These are phyloP conservation scores for Embidobia sp. DNA, from an alignment of 2,888 invertebrate species.

Conservation along the genomic window DNA sequence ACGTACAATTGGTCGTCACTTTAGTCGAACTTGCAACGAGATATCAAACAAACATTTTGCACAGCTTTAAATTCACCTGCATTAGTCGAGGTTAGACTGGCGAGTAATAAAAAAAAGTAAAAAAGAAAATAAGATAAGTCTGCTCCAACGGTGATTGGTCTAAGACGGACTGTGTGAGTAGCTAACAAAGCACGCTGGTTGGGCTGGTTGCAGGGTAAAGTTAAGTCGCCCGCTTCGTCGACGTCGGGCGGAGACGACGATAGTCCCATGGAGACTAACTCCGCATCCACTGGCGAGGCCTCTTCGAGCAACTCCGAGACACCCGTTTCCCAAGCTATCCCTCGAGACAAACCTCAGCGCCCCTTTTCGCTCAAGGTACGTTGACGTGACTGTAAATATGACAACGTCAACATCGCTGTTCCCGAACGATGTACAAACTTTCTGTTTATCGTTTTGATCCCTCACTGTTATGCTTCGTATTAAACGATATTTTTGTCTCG, in stretches of 20 bases:
- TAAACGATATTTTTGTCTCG: too few species aligned
- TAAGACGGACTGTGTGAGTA: constrained; percentile 77
- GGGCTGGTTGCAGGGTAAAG: constrained; percentile 82
- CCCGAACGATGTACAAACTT: too few species aligned
- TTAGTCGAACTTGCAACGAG: too few species aligned
- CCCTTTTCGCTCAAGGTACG: constrained; percentile 85
- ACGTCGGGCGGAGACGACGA: constrained; percentile 78
- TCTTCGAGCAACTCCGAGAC: constrained; percentile 75
- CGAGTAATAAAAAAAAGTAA: not conserved
- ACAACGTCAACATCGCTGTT: constrained; percentile 53
- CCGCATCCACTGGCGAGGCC: constrained; percentile 77
- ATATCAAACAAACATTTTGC: too few species aligned
- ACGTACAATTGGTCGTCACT: too few species aligned
- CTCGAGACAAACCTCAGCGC: constrained; percentile 83
- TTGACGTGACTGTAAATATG: constrained; percentile 49
- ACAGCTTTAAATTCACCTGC: too few species aligned
- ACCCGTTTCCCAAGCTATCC: constrained; percentile 77
- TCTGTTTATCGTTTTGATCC: too few species aligned
- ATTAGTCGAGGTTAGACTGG: too few species aligned
- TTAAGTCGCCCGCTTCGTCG: constrained; percentile 81
- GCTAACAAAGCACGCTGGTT: constrained; percentile 80
- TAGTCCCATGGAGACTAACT: constrained; percentile 80
- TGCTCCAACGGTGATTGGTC: constrained; percentile 48
- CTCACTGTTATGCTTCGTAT: too few species aligned
- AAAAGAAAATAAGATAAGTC: constrained; percentile 16